Percentiles rank a stretch among this genome's conserved stretches.
Conservation (phyloP, 64 coral and sea anemone genomes). For the Pachyseris speciosa region DNA sequence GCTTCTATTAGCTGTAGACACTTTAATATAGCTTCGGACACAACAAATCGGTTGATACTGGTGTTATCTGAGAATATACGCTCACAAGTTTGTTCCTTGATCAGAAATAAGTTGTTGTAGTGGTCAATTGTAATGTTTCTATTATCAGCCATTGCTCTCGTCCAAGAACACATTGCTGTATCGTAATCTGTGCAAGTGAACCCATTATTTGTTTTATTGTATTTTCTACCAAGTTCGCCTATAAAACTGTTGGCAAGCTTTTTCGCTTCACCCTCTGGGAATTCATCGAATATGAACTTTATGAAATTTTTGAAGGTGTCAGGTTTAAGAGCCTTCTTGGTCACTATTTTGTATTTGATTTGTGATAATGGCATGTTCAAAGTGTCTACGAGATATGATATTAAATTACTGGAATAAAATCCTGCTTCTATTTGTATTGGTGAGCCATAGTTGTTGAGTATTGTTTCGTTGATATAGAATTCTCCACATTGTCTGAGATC, state of each 20-base stretch:
- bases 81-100: background rate
- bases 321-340: conserved; percentile 21
- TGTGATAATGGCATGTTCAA: no score
- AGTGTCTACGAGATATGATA: no score
- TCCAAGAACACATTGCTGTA: conserved; percentile 47
- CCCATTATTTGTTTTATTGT: background rate
- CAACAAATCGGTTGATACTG: conserved; percentile 26
- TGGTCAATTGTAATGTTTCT: conserved; percentile 35
- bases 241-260: conserved; percentile 36
- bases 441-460: no score
- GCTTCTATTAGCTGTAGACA: background rate
- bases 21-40: conserved; percentile 19
- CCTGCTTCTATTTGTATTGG: no score
- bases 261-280: background rate
- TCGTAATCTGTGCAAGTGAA: conserved; percentile 34
- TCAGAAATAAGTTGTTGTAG: background rate
- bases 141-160: background rate
- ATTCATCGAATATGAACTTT: background rate
- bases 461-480: no score
- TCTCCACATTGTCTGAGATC: no score
- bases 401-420: no score
- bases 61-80: conserved; percentile 6
- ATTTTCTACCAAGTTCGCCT: conserved; percentile 26
- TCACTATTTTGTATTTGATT: conserved; percentile 16
- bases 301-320: conserved; percentile 32